Evolutionary conservation across 2,888 invertebrate genomes (phyloP), one percentile per base, ranked within the genome.

Genomic region (Corythucha ciliata): DNA sequence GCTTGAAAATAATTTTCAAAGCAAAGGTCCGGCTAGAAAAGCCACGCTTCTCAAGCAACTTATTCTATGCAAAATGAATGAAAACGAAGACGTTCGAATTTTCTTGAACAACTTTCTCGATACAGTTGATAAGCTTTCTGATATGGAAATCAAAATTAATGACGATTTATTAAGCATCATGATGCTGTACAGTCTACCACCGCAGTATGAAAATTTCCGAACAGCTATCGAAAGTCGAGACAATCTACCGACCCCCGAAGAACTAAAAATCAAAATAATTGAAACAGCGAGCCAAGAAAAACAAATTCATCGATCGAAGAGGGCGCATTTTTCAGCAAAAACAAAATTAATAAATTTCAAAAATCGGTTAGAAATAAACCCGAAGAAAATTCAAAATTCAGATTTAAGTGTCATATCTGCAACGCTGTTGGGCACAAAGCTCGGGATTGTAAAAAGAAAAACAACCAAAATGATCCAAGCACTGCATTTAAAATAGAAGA

Each of bases 111-210:
- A 5, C 8, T 40, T 37, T 29, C 27, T 27, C n/a, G 47, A 47
- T 24, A 20, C 37, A 4, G 47, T 47, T 7, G 47, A 47, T 14
- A 47, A 47, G 22, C 21, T 47, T 4, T 14, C n/a, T 6, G 47
- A 47, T 10, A 18, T 47, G 37, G 22, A 39, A 5, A 37, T 47
- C 6, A 16, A 34, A 24, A 47, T 47, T 39, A 21, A 47, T 22
- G 18, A 16, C 6, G 47, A 47, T 22, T 26, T 47, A 3, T 20
- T 47, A 5, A 10, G 20, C 7, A 47, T 47, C 4, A 32, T 45
- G 45, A 27, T 45, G 8, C 21, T 45, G 45, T 45, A 45, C 22
- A 45, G 45, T 16, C 37, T 47, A 6, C 18, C 21, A 5, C 37
- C 47, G 4, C 6, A n/a, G 3, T 47, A 8, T 22, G 47, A 47